phyloP scores from a whole-genome alignment of 2,888 invertebrate genomes.

The Drosophila mimica region DNA sequence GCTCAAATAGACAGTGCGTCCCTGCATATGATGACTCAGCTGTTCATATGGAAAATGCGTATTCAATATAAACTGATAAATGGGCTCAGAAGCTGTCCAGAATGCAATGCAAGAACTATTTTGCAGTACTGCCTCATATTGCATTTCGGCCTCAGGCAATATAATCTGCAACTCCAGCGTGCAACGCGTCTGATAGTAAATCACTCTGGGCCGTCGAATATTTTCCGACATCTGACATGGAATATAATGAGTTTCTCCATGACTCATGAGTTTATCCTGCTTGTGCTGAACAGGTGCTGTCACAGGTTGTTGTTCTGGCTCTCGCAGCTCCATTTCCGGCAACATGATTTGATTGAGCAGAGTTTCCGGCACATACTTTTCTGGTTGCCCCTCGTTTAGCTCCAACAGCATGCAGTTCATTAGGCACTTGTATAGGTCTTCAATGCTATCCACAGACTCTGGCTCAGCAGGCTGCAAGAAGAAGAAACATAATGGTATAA shows the following conservation, averaged over 20 bases:
- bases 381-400: neutral
- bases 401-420: constrained; percentile 35
- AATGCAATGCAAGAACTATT: constrained; percentile 35
- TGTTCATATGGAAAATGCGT: constrained; percentile 12
- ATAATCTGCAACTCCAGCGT: constrained; percentile 56
- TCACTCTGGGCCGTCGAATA: constrained; percentile 46
- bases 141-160: constrained; percentile 39
- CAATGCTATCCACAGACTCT: constrained; percentile 6
- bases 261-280: neutral
- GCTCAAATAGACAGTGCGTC: constrained; percentile 61
- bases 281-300: no score
- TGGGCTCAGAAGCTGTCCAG: constrained; percentile 15
- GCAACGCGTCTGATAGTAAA: constrained; percentile 55
- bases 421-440: constrained; percentile 36
- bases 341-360: neutral
- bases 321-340: neutral
- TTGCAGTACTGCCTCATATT: constrained; percentile 29
- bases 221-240: constrained; percentile 1
- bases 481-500: neutral
- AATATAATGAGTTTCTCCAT: neutral
- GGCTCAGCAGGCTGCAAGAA: neutral
- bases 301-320: neutral
- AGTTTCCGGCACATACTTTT: neutral
- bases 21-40: constrained; percentile 31
- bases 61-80: constrained; percentile 44